Evolutionary conservation across 2,113 vertebrate species (phyloP), one percentile per base, ranked within the genome.

Genomic region (Baryphthengus martii): DNA sequence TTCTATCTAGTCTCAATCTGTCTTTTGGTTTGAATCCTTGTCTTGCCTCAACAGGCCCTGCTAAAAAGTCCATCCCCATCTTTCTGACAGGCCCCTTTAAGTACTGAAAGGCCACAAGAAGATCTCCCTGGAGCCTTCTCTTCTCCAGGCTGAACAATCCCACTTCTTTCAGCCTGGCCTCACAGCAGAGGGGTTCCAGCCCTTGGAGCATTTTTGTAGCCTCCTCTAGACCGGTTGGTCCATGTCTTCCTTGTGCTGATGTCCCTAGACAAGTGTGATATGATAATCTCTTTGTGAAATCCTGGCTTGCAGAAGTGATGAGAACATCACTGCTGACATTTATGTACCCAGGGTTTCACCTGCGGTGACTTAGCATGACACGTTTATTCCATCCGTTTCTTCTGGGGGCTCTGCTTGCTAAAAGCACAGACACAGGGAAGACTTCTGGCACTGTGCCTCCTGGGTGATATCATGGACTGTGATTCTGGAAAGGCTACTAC

Each of bases 281-380:
- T 23, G 39, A 78, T 47, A 16, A 58, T 28, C 6, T 37, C 65
- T 23, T 29, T 45, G 12, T 47, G 35, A 68, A 85, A 81, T 44
- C 49, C 49, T 58, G 63, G 17, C 55, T 62, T 26, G 26, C 11
- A 31, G 70, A 88, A 76, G 16, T 17, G 52, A 50, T 55, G n/a
- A 31, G 21, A 21, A 29, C 1, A 1, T 63, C 58, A 33, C 39
- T 6, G 19, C 5, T 73, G 42, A 50, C 10, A 25, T 47, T 17
- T 9, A 0, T 11, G 50, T 24, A 50, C 16, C 9, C 59, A 61
- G 29, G 11, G 14, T 72, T 93, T 85, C 50, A 31, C 70, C 68
- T 63, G 4, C 45, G 26, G 55, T 23, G 50, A 26, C 40, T 26
- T 15, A 56, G 39, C 0, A 0, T 20, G 39, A 13, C 4, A 2